phyloP scores from a whole-genome alignment of 1,140 invertebrate species.

The Oscheius sp. region DNA sequence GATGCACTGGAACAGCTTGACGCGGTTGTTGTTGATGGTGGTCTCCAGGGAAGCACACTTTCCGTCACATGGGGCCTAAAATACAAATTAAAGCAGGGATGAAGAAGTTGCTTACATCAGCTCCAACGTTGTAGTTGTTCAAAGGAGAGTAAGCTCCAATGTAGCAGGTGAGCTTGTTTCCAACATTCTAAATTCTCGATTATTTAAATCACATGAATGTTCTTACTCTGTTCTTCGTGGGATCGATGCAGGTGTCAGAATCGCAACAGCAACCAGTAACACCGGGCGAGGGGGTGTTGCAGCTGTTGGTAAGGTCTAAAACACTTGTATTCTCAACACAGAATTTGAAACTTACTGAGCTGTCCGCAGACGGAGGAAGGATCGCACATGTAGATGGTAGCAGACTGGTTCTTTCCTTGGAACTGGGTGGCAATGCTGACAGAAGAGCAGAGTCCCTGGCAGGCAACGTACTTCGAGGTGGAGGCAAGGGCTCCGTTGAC shows the following conservation, averaged over 20 bases:
- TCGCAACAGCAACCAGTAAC: slow-evolving; percentile 36
- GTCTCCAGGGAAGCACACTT: slow-evolving; percentile 28
- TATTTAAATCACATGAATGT: too few species aligned
- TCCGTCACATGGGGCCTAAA: slow-evolving; percentile 30
- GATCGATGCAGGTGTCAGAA: slow-evolving; percentile 24
- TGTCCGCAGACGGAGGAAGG: slow-evolving; percentile 33
- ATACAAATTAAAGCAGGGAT: not conserved
- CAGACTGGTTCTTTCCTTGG: not conserved
- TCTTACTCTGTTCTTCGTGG: slow-evolving; percentile 6
- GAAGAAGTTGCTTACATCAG: not conserved
- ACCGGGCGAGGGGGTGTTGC: slow-evolving; percentile 22
- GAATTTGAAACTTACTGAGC: slow-evolving; percentile 9
- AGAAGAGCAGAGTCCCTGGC: slow-evolving; percentile 30
- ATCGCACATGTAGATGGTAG: slow-evolving; percentile 37
- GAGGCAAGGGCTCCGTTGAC: not conserved
- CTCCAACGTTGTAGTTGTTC: not conserved
- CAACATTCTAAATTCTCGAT: too few species aligned
- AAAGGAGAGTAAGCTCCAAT: slow-evolving; percentile 20
- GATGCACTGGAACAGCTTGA: slow-evolving; percentile 30
- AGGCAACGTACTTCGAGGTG: slow-evolving; percentile 4
- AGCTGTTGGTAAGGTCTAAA: slow-evolving; percentile 26
- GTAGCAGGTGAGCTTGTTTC: slow-evolving; percentile 23
- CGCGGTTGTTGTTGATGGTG: slow-evolving; percentile 3
- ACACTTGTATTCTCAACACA: not conserved
- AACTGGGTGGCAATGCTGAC: slow-evolving; percentile 17